A percentile compares a stretch with the other conserved stretches of the same genome.
Conservation (phyloP, 2,888 invertebrate species). For the Lordiphosa andalusiaca region DNA sequence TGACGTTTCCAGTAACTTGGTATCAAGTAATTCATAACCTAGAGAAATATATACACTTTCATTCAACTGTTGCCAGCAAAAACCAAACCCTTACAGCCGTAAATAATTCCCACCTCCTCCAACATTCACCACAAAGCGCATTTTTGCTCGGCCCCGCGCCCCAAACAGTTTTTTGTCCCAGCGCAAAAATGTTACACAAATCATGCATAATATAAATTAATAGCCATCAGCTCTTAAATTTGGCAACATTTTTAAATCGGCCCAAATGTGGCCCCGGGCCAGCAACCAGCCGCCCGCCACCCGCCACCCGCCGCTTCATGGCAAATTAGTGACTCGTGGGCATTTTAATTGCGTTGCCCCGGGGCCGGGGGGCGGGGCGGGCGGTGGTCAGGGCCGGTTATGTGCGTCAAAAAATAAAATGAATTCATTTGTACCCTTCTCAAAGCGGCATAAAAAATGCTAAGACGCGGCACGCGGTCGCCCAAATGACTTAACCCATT, state of each 20-base stretch:
- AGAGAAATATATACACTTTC: too few relatives aligned
- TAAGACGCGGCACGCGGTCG: constrained; percentile 55
- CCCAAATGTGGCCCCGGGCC: constrained; percentile 5
- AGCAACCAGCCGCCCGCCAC: neutral
- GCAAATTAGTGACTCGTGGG: constrained; percentile 73
- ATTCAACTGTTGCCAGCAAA: too few relatives aligned
- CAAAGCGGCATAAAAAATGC: constrained; percentile 56
- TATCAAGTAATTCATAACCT: too few relatives aligned
- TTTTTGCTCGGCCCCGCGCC: neutral
- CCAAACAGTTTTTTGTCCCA: constrained; percentile 25
- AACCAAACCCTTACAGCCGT: too few relatives aligned
- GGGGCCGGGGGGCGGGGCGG: constrained; percentile 5
- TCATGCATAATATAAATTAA: constrained; percentile 67
- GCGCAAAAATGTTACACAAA: constrained; percentile 38
- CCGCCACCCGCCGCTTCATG: constrained; percentile 43
- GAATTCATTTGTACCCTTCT: constrained; percentile 72
- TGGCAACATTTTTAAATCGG: constrained; percentile 45
- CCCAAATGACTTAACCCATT: constrained; percentile 70
- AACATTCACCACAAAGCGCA: constrained; percentile 21
- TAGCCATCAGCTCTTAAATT: constrained; percentile 61
- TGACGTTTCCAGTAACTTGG: too few relatives aligned
- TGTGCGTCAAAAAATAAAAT: constrained; percentile 67
- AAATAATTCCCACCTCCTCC: too few relatives aligned
- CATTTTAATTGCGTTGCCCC: constrained; percentile 67
- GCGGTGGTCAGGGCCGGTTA: constrained; percentile 34